Conservation (phyloP, 2,888 invertebrate species). For the Nomada ferruginata region DNA sequence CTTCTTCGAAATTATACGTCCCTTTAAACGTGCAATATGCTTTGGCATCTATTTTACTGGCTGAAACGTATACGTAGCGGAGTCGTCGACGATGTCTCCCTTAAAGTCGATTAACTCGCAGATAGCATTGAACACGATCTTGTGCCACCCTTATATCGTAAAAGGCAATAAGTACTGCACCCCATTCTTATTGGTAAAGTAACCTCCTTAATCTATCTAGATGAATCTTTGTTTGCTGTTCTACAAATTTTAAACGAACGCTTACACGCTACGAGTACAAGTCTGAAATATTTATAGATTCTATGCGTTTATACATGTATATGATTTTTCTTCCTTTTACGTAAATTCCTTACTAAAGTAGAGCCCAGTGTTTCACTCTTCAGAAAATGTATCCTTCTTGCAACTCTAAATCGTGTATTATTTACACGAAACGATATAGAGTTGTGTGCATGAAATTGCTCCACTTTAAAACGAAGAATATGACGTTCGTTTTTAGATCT, state of each 20-base stretch:
- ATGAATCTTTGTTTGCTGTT: constrained; percentile 12
- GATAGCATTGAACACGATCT: constrained; percentile 28
- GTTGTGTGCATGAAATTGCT: not conserved
- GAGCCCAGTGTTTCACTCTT: constrained; percentile 39
- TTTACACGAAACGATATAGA: not conserved
- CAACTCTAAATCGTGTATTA: constrained; percentile 41
- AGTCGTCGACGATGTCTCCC: constrained; percentile 23
- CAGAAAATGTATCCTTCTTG: constrained; percentile 44
- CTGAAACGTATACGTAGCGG: constrained; percentile 15
- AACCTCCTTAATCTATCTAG: not conserved
- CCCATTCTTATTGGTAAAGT: constrained; percentile 5
- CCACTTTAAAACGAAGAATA: not conserved
- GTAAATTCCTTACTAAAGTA: constrained; percentile 57
- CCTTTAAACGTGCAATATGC: constrained; percentile 2
- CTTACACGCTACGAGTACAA: constrained; percentile 20
- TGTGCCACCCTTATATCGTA: constrained; percentile 39
- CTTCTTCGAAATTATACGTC: constrained; percentile 33
- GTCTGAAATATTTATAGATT: constrained; percentile 10
- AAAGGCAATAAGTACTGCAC: constrained; percentile 59
- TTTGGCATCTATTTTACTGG: constrained; percentile 21
- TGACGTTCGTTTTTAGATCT: too few relatives aligned
- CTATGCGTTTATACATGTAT: not conserved
- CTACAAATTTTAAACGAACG: constrained; percentile 42
- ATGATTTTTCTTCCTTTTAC: constrained; percentile 16
- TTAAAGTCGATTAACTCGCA: constrained; percentile 11